Evolutionary conservation across 1,140 invertebrate genomes (phyloP).

Genomic region (Meloidogyne exigua): DNA sequence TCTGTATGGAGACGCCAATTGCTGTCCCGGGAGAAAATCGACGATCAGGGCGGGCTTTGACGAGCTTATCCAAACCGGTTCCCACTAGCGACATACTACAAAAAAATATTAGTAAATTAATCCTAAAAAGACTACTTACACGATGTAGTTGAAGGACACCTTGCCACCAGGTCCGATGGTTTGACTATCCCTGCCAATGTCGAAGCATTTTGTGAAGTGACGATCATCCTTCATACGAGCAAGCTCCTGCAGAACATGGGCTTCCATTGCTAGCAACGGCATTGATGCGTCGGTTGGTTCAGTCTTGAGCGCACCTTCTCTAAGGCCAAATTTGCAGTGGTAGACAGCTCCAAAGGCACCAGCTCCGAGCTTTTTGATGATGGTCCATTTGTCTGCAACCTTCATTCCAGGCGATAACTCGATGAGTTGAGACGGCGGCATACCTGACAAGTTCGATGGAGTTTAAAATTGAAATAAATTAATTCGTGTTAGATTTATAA

Average conservation of each 20-base stretch:
- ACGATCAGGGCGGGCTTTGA: not conserved
- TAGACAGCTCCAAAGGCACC: slow-evolving; percentile 43
- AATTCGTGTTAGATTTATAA: too few relatives aligned
- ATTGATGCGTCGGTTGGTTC: not conserved
- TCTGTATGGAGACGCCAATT: not conserved
- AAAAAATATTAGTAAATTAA: too few relatives aligned
- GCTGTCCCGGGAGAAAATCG: not conserved
- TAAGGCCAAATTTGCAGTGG: not conserved
- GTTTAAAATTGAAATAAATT: too few relatives aligned
- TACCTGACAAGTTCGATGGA: too few relatives aligned
- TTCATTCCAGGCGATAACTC: not conserved
- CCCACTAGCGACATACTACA: not conserved
- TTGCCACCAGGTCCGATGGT: not conserved
- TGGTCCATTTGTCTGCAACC: slow-evolving; percentile 30
- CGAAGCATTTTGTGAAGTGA: slow-evolving; percentile 1
- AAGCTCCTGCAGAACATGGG: not conserved
- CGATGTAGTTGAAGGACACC: slow-evolving; percentile 7
- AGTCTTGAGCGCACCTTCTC: not conserved
- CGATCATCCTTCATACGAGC: not conserved
- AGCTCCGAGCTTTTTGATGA: slow-evolving; percentile 55
- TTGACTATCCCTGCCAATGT: not conserved
- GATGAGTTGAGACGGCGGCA: not conserved
- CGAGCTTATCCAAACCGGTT: not conserved
- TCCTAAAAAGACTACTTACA: not conserved
- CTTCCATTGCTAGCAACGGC: not conserved